Base-by-base conservation (phyloP, 2,113 vertebrate species). In the Mustela nigripes region DNA sequence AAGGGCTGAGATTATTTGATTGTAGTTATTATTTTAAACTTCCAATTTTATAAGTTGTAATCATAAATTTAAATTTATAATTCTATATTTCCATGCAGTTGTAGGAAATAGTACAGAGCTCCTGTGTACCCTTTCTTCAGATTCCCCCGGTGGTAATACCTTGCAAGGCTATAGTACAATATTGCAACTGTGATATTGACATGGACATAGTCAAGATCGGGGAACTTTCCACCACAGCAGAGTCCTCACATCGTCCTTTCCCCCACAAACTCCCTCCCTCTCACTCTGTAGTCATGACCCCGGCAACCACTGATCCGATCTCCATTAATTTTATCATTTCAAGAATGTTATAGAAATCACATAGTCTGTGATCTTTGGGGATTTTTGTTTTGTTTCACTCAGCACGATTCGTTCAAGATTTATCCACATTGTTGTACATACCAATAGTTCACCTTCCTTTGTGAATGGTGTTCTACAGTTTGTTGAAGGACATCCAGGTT, bases 21-120 rank as follows among this genome's bases (percentile, higher is more conserved):
- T 31, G 36, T 92, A 76, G 92, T 85, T 76, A 45, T 80, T 65
- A 81, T 48, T 87, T 94, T 65, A 18, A 94, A 39, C 18, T n/a
- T 87, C 73, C 22, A n/a, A 81, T 65, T 96, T 67, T 94, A 39
- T 79, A 62, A 80, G 18, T 45, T 56, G 1, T 58, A 71, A 45
- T 39, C 24, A 45, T 36, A 81, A 50, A 24, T 81, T 73, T 67
- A 81, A 73, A 71, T 45, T 4, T 71, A 24, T 65, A 65, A 67
- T 33, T 50, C 31, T 81, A 73, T 71, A 63, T 45, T 80, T 45
- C n/a, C 6, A 83, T 42, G 36, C 22, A n/a, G 9, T 67, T 96
- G 71, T 39, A 45, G 83, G 87, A 90, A 45, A 84, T 26, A 80
- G 80, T 62, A n/a, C 22, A 53, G 63, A 48, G 58, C 18, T 36